Base-by-base conservation (phyloP, 2,888 invertebrate genomes). In the Xestia c-nigrum region DNA sequence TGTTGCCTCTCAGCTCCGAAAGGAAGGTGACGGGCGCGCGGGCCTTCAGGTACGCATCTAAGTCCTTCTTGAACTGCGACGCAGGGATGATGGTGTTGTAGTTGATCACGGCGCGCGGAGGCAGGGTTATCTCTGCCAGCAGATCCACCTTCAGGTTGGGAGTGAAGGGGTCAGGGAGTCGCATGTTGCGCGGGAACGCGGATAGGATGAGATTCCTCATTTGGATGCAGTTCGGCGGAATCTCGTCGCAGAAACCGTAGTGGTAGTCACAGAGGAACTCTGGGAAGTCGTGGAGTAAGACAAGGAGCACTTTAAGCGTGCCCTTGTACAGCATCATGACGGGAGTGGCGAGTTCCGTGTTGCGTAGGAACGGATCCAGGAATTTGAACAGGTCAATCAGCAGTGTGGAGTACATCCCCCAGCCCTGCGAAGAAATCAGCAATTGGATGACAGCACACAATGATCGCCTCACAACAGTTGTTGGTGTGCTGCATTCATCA, bases 181-280 rank as follows among this genome's bases (percentile, higher is more conserved):
- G 97, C 99, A 99, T 99, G 92, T 99, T 99, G 69, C 99, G 97
- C 16, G 99, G 99, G 94, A 99, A 99, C 4, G 99, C 99, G 6
- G 99, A 99, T 82, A 99, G 97, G 74, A 99, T 99, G 76, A 99
- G 97, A 94, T 99, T 99, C 71, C 99, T 97, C 99, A 99, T 99
- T 94, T 99, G 99, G 87, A 99, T 99, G 95, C 99, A 99, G 94
- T 99, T 99, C 6, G 99, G 99, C 67, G 99, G 99, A 89, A 99
- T 99, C 81, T 99, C 99, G 94, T 99, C 99, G 94, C 99, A 99
- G 96, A 99, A 99, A 65, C 99, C 99, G 94, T 99, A 99, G 94
- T 99, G 99, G 94, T 99, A 99, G 94, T 99, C 99, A 95, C 99
- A 99, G 71, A 99, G 97, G 94, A 99, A 99, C 96, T 99, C 99